Conservation (phyloP, 2,113 vertebrate species). For the Cercocebus atys region DNA sequence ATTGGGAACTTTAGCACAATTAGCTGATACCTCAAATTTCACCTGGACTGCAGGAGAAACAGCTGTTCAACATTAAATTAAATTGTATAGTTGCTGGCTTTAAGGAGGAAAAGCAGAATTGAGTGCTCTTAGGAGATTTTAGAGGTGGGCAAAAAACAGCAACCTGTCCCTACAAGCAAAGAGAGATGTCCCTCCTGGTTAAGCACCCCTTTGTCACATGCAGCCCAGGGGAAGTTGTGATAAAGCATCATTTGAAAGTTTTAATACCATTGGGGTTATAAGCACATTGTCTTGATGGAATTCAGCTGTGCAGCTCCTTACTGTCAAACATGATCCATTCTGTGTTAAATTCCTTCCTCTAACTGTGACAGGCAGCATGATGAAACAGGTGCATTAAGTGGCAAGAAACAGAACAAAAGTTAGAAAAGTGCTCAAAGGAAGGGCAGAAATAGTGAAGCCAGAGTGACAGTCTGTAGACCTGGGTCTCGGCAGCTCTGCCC, state of each 20-base stretch:
- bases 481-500: fast-evolving
- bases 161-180: no score
- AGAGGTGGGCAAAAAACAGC: not conserved
- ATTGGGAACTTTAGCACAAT: not conserved
- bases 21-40: not conserved
- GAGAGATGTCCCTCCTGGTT: not conserved
- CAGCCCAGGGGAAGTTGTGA: not conserved
- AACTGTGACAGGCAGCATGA: not conserved
- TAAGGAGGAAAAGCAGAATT: not conserved
- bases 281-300: not conserved
- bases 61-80: slow-evolving; percentile 33
- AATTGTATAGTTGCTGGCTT: slow-evolving; percentile 53
- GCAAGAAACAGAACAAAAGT: not conserved
- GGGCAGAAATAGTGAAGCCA: not conserved
- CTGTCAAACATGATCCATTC: not conserved
- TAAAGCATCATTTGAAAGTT: not conserved
- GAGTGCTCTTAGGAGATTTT: not conserved
- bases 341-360: not conserved
- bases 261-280: not conserved
- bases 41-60: not conserved
- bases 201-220: not conserved
- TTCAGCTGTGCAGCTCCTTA: not conserved
- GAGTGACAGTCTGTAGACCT: not conserved
- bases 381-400: not conserved
- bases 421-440: not conserved